Evolutionary conservation across 2,888 invertebrate species (phyloP), one percentile per base, ranked within the genome.

Genomic region (Trissolcus brochymenae): DNA sequence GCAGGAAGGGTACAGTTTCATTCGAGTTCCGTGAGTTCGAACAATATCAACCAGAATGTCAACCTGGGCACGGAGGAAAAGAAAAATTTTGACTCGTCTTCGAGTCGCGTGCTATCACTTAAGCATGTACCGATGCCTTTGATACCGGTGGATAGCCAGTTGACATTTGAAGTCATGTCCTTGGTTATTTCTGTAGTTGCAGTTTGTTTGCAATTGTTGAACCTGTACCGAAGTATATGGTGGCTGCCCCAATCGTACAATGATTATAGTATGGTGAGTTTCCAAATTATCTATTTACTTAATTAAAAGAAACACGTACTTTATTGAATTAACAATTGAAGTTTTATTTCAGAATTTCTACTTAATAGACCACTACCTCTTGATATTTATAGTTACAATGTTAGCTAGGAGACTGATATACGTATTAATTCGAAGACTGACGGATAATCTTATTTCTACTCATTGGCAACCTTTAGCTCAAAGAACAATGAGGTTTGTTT

Each of bases 211-310:
- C 99, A 99, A 90, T 96, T 98, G 87, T 91, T 99, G 50, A 97
- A 99, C 90, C 91, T 99, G 43, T 99, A 99, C 87, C 93, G 97
- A 82, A 98, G 97, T 1, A 95, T 96, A 13, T 99, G 98, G 98
- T 99, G 99, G 99, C 89, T 98, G 62, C 97, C 98, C 0, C 94
- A 98, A 87, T 97, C 98, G 0, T 94, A 96, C 87, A 95, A 94
- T 74, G 93, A 93, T 84, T 95, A 96, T 86, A 94, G 96, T 74
- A 93, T 98, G 93, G 98, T 98, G 90, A 90, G 21, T 4, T n/a
- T 51, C 21, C 50, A 21, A 21, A 21, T 4, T 4, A 21, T 21
- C 21, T 21, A 14, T 35, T 64, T 53, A 43, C 13, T 53, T 46
- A 7, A n/a, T 46, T 46, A 46, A 46, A 29, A 53, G 65, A 29